Evolutionary conservation across 2,888 invertebrate genomes (phyloP).

Genomic region (Eucriotettix oculatus): DNA sequence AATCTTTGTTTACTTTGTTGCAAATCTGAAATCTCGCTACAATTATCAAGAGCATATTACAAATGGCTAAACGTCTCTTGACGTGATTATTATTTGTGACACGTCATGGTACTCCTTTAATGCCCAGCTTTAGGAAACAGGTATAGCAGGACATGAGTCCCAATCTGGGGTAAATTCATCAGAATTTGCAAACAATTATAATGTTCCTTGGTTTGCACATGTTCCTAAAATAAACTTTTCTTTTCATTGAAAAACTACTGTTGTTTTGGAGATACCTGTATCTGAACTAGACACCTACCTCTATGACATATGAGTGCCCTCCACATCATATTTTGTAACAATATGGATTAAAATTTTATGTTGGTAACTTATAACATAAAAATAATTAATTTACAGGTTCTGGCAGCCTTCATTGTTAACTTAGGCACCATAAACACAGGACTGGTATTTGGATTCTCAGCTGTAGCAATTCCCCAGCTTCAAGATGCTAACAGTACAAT

Average conservation of each 20-base stretch:
- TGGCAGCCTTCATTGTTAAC: slow-evolving; percentile 46
- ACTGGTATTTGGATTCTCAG: slow-evolving; percentile 51
- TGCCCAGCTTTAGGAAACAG: too few relatives aligned
- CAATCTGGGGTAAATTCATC: too few relatives aligned
- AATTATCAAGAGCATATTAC: too few relatives aligned
- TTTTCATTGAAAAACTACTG: neutral
- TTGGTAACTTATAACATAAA: neutral
- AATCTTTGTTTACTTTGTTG: too few relatives aligned
- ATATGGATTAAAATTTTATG: neutral
- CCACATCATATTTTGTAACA: neutral
- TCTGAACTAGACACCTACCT: neutral
- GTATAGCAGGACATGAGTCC: too few relatives aligned
- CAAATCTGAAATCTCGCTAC: too few relatives aligned
- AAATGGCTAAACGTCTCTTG: too few relatives aligned
- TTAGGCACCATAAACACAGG: slow-evolving; percentile 53
- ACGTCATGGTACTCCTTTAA: too few relatives aligned
- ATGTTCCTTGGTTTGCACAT: neutral
- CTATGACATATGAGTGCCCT: neutral
- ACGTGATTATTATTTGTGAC: too few relatives aligned
- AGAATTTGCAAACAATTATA: too few relatives aligned
- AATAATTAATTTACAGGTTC: slow-evolving; percentile 28
- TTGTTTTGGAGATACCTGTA: neutral
- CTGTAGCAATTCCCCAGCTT: slow-evolving; percentile 45
- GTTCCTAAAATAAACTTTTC: neutral
- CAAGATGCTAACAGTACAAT: slow-evolving; percentile 31